Conservation (phyloP, 1,140 invertebrate genomes). For the Gryllus bimaculatus region DNA sequence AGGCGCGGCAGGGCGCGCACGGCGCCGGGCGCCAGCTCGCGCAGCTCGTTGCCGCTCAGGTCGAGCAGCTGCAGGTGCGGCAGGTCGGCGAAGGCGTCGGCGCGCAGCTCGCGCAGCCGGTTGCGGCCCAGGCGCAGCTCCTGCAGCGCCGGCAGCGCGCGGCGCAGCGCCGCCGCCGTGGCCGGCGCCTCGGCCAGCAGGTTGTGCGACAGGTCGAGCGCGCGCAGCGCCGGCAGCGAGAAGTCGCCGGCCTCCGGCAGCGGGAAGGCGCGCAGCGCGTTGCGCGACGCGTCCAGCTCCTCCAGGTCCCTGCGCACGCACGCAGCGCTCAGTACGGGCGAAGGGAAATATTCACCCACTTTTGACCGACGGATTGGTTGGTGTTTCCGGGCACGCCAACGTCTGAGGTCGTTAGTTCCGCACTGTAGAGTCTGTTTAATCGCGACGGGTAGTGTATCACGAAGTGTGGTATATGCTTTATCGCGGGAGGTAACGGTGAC, state of each 20-base stretch:
- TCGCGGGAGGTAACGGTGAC: too few species aligned
- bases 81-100: conserved; percentile 61
- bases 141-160: conserved; percentile 37
- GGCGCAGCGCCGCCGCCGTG: conserved; percentile 50
- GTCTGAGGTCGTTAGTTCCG: too few species aligned
- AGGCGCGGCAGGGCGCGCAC: conserved; percentile 66
- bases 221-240: conserved; percentile 31
- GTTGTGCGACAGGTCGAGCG: conserved; percentile 45
- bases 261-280: conserved; percentile 59
- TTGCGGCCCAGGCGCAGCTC: conserved; percentile 63
- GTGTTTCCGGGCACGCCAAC: too few species aligned
- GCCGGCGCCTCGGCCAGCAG: conserved; percentile 53
- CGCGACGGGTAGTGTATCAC: too few species aligned
- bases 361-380: too few species aligned
- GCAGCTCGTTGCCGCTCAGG: conserved; percentile 72
- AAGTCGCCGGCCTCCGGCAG: conserved; percentile 44
- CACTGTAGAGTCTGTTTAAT: too few species aligned
- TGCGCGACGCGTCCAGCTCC: conserved; percentile 66
- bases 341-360: too few species aligned
- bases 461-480: too few species aligned
- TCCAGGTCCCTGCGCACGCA: conserved; percentile 47
- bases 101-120: conserved; percentile 57
- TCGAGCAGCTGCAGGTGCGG: conserved; percentile 60
- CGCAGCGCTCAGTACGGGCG: neutral
- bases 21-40: conserved; percentile 63